Evolutionary conservation across 2,113 vertebrate genomes (phyloP), one percentile per base, ranked within the genome.

Genomic region (Mormyrus iriodes): DNA sequence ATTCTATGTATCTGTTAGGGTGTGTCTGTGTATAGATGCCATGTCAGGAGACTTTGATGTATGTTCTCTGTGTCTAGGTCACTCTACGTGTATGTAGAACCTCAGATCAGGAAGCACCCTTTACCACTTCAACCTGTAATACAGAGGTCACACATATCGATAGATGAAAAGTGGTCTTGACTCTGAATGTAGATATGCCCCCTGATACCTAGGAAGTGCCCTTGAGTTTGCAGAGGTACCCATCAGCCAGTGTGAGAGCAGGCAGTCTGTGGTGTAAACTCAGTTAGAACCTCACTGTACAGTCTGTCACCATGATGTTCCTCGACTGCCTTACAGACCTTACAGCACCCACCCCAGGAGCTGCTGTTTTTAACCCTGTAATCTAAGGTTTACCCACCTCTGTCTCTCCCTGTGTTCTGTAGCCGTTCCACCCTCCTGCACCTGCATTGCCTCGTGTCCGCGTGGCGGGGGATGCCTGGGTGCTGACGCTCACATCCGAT

Each of bases 381-480:
- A n/a, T 73, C 24, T 90, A 76, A 17, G 35, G 24, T 83, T 90
- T 51, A 52, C 51, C 31, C 31, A 17, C 35, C 35, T 42, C 31
- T 42, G 27, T 79, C 79, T 86, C 85, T 86, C 35, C 17, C 13
- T 79, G 13, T 42, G 69, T 86, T 31, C 51, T 19, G 19, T 1
- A 85, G 83, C 90, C 91, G 92, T 88, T 90, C 91, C 90, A 88
- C 89, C 51, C 49, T 55, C 19, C 90, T 92, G 89, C 91, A 93
- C 90, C 93, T 87, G 91, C 90, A 88, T 84, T 65, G 90, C 90
- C 90, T 89, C 90, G 90, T 94, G 92, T 89, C 83, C 90, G 39
- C 92, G 91, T 92, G 27, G 4, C 85, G 91, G 93, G 93, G 92
- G 95, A 94, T 95, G 94, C 86, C 85, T 44, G 91, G 90, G 90